Percentiles rank a stretch among this genome's conserved stretches.
Evolutionary conservation across 1,140 invertebrate genomes (phyloP).

Genomic region (Pinna nobilis): DNA sequence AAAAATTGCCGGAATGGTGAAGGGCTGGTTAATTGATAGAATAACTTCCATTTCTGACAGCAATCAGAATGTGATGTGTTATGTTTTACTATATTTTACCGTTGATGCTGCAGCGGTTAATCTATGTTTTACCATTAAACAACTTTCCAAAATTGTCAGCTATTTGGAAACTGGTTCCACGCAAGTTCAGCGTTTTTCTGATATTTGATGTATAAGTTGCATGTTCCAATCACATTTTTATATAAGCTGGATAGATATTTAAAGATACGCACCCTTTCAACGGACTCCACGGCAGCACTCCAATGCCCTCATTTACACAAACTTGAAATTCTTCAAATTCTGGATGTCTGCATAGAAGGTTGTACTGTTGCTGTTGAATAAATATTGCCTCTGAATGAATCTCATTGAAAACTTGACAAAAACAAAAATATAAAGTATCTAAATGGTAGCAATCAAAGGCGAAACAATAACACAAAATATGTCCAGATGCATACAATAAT

Average conservation of each 20-base stretch:
- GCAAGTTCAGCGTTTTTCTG: neutral
- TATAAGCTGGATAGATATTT: neutral
- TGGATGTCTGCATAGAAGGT: conserved; percentile 51
- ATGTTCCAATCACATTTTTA: neutral
- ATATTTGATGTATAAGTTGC: neutral
- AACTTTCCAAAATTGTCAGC: neutral
- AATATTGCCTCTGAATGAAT: too few species aligned
- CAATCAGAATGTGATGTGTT: too few species aligned
- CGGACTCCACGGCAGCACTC: conserved; percentile 60
- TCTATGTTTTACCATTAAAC: neutral
- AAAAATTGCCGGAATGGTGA: too few species aligned
- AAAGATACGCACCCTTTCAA: conserved; percentile 56
- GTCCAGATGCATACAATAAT: too few species aligned
- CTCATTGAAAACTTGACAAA: too few species aligned
- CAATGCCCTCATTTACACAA: conserved; percentile 60
- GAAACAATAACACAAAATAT: too few species aligned
- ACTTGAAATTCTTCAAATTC: conserved; percentile 64
- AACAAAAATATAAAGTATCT: too few species aligned
- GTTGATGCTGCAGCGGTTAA: neutral
- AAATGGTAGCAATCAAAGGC: too few species aligned
- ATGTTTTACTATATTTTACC: neutral
- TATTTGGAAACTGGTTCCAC: neutral
- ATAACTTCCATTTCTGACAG: too few species aligned
- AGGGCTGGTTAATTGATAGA: too few species aligned
- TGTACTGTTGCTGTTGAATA: conserved; percentile 62